phyloP scores from a whole-genome alignment of 1,140 invertebrate genomes.

The Sitobion miscanthi region DNA sequence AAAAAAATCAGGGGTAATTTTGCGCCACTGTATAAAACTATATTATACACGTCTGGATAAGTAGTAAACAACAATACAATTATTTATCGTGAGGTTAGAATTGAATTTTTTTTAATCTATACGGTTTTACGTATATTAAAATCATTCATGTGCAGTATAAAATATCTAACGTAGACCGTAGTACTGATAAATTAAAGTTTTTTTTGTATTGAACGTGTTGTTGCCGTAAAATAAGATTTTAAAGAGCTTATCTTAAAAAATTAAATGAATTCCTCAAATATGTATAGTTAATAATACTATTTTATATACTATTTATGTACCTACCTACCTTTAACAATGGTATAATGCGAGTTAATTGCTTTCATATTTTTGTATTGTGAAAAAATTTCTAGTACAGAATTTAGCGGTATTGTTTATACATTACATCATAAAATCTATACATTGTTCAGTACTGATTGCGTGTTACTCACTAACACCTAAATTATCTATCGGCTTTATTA shows the following conservation, averaged over 20 bases:
- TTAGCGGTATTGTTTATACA: background rate
- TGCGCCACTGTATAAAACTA: too few relatives aligned
- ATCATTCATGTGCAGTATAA: constrained; percentile 28
- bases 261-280: background rate
- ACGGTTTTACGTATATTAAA: background rate
- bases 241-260: background rate
- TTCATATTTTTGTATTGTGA: background rate
- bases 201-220: constrained; percentile 10
- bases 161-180: background rate
- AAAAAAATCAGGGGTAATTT: too few relatives aligned
- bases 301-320: background rate
- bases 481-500: background rate
- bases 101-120: background rate
- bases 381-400: background rate
- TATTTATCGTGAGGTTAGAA: background rate
- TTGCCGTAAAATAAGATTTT: background rate
- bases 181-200: background rate
- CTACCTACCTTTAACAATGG: background rate
- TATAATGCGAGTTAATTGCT: background rate
- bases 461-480: background rate
- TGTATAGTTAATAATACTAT: background rate
- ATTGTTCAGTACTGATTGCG: background rate
- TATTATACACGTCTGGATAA: background rate
- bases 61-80: background rate
- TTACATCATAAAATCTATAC: background rate